Percentiles rank a stretch among this genome's conserved stretches.
phyloP scores from a whole-genome alignment of 2,113 vertebrate genomes.

The Syngnathus floridae region DNA sequence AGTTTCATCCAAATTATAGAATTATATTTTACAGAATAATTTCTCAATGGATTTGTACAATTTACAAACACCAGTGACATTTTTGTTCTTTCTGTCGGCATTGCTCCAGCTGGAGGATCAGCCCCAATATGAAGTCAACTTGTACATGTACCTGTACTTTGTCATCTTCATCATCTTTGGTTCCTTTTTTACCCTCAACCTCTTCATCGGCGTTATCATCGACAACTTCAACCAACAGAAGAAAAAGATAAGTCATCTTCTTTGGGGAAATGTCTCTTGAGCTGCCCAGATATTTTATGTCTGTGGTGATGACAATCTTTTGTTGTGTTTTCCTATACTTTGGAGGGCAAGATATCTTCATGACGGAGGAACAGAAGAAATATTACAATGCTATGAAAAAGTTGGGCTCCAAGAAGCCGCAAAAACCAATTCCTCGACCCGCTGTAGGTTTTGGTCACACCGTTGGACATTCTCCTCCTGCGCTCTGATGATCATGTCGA shows the following conservation, averaged over 20 bases:
- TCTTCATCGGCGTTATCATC: constrained; percentile 98
- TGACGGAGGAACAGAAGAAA: constrained; percentile 97
- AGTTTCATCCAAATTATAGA: constrained; percentile 20
- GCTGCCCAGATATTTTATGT: background rate
- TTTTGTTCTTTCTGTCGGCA: background rate
- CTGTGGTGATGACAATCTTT: constrained; percentile 74
- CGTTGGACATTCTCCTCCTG: background rate
- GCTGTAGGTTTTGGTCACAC: constrained; percentile 54
- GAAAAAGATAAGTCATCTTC: constrained; percentile 93
- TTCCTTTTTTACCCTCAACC: constrained; percentile 95
- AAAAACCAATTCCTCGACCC: constrained; percentile 88
- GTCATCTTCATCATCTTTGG: constrained; percentile 98
- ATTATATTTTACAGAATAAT: background rate
- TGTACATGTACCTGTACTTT: constrained; percentile 97
- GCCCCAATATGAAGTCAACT: constrained; percentile 81
- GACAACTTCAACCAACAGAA: constrained; percentile 99
- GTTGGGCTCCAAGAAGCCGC: constrained; percentile 90
- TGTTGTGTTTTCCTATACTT: constrained; percentile 63
- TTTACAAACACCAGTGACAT: background rate
- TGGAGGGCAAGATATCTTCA: constrained; percentile 92
- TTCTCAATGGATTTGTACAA: background rate
- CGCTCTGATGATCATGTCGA: background rate
- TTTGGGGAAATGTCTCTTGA: background rate
- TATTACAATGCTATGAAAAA: constrained; percentile 98
- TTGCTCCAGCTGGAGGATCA: constrained; percentile 71